These are phyloP conservation scores for Ciconia maguari DNA, from an alignment of 2,113 vertebrate genomes.

Conservation along the genomic window DNA sequence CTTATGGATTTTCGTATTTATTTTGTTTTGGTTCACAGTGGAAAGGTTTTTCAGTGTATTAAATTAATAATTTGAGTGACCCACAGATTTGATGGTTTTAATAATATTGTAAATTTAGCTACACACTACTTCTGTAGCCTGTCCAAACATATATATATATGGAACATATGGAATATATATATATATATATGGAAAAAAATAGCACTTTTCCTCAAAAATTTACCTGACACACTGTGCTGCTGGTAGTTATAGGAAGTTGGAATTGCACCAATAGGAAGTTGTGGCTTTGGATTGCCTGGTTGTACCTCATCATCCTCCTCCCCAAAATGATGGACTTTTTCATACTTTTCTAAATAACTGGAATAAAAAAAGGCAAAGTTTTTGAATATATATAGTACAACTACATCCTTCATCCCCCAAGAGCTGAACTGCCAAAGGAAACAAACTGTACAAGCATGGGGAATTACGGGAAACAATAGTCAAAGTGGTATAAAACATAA, in stretches of 20 bases:
- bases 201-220: neutral
- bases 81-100: neutral
- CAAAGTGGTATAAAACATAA: neutral
- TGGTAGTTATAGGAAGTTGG: conserved; percentile 99
- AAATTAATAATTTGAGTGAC: neutral
- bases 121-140: neutral
- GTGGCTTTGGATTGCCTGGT: conserved; percentile 94
- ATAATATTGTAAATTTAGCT: neutral
- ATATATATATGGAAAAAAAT: neutral
- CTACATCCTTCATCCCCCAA: neutral
- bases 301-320: conserved; percentile 98
- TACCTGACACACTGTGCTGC: conserved; percentile 99
- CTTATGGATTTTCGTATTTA: neutral
- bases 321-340: conserved; percentile 99
- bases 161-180: neutral
- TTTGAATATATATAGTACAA: neutral
- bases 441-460: neutral
- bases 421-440: neutral
- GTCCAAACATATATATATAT: neutral
- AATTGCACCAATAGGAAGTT: conserved; percentile 97
- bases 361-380: conserved; percentile 13
- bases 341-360: conserved; percentile 99
- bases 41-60: neutral
- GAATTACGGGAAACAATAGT: neutral
- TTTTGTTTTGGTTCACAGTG: neutral